These are phyloP conservation scores for Tachysurus vachellii DNA, from an alignment of 2,113 vertebrate genomes.

Conservation along the genomic window DNA sequence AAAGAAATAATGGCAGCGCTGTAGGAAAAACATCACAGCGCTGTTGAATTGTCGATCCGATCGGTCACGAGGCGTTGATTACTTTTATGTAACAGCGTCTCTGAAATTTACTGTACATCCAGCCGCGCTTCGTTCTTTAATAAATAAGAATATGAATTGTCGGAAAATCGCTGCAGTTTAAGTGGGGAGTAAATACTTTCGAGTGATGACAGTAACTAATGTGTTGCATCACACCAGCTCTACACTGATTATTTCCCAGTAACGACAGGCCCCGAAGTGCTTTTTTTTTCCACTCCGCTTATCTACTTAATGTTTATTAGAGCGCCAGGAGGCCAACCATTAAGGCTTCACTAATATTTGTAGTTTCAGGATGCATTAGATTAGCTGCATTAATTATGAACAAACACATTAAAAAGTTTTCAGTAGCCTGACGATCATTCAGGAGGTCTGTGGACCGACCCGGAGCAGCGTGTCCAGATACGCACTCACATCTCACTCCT, in stretches of 20 bases:
- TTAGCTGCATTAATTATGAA: background rate
- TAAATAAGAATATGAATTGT: background rate
- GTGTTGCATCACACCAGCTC: background rate
- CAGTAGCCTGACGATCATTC: background rate
- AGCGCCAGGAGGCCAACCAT: background rate
- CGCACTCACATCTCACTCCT: background rate
- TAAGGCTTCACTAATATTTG: background rate
- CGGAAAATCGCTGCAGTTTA: background rate
- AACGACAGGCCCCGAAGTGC: background rate
- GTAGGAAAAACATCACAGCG: background rate
- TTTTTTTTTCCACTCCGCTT: background rate
- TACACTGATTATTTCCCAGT: background rate
- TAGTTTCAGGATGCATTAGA: background rate
- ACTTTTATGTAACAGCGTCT: background rate
- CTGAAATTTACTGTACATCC: background rate
- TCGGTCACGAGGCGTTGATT: background rate
- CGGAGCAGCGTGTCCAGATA: background rate
- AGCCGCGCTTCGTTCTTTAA: background rate
- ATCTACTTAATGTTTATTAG: background rate
- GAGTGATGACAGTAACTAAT: background rate
- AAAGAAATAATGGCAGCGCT: slow-evolving; percentile 3
- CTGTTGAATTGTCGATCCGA: background rate
- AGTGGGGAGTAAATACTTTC: background rate
- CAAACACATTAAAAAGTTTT: background rate
- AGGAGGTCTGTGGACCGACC: background rate